Base-by-base conservation (phyloP, 2,797 vertebrate genomes). In the Micrastur ruficollis region DNA sequence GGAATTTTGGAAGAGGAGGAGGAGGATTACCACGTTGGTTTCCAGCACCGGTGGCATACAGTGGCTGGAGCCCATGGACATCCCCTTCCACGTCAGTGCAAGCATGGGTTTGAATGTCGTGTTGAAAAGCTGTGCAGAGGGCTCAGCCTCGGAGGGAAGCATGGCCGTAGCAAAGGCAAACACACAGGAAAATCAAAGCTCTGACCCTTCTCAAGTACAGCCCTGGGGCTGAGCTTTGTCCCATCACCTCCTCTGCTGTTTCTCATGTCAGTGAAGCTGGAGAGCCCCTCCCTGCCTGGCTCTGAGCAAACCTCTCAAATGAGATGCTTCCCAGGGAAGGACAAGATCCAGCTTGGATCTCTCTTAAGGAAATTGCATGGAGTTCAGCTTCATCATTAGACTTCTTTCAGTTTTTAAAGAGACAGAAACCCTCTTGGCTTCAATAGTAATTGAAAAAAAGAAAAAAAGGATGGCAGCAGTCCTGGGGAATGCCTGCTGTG, bases 61-160 rank as follows among this genome's bases (percentile, higher is more conserved):
- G 4, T 22, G 53, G 17, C 70, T 73, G 75, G 32, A 70, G 62
- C 23, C 32, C 2, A 0, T 36, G 62, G 21, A 10, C 1, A 1
- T 56, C 27, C 36, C 25, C 27, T 55, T 5, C 0, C 0, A 15
- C 34, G 20, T 4, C 0, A 0, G 31, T 25, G n/a, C 2, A 0
- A 26, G n/a, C 4, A 1, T 1, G 6, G 47, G 32, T 65, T 38
- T 68, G 68, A 47, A 7, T 16, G 3, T 58, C 34, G 3, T 1
- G 2, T 26, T 40, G 66, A 47, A 52, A 36, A 40, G 61, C 75
- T 58, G 32, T 14, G 10, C 68, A n/a, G 63, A 23, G 38, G 29
- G 32, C 75, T 38, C 0, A 0, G 53, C 44, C 27, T 3, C 8
- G 47, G 59, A 13, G n/a, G 29, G 34, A 11, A 79, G 17, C 3